A percentile compares a stretch with the other conserved stretches of the same genome.
Evolutionary conservation across 2,888 invertebrate genomes (phyloP).

Genomic region (Lissonota sp.): DNA sequence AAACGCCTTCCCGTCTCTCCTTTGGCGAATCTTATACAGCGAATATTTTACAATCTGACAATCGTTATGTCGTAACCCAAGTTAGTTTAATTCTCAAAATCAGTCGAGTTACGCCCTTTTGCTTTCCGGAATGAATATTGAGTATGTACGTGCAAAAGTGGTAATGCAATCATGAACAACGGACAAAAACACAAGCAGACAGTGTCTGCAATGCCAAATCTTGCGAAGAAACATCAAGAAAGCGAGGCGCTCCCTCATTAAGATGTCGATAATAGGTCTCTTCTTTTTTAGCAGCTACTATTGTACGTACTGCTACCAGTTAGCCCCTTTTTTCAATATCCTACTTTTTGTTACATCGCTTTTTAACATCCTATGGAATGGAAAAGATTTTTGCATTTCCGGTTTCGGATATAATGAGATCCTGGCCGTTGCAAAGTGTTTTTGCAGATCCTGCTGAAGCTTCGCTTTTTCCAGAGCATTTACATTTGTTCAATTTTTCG

Average conservation of each 20-base stretch:
- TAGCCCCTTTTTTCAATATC: conserved; percentile 15
- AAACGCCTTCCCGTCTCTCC: conserved; percentile 30
- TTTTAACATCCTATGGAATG: conserved; percentile 14
- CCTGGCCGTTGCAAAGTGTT: too few species aligned
- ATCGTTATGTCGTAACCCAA: too few species aligned
- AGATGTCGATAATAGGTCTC: conserved; percentile 59
- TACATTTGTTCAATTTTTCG: too few species aligned
- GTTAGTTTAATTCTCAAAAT: too few species aligned
- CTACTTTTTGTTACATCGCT: conserved; percentile 12
- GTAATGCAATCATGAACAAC: neutral
- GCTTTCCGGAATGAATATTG: too few species aligned
- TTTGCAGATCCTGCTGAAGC: too few species aligned
- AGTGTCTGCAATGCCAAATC: conserved; percentile 36
- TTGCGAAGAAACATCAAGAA: conserved; percentile 47
- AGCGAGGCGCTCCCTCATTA: conserved; percentile 61
- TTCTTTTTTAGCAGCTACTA: conserved; percentile 48
- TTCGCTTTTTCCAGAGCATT: too few species aligned
- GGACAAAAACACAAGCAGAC: neutral
- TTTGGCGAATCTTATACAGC: neutral
- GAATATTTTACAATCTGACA: too few species aligned
- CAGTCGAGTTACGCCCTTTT: conserved; percentile 5
- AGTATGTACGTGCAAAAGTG: too few species aligned
- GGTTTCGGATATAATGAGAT: neutral
- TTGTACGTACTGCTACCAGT: conserved; percentile 22
- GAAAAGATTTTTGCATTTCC: conserved; percentile 13